Evolutionary conservation across 2,113 vertebrate genomes (phyloP), one percentile per base, ranked within the genome.

Genomic region (Aspidoscelis tigris): DNA sequence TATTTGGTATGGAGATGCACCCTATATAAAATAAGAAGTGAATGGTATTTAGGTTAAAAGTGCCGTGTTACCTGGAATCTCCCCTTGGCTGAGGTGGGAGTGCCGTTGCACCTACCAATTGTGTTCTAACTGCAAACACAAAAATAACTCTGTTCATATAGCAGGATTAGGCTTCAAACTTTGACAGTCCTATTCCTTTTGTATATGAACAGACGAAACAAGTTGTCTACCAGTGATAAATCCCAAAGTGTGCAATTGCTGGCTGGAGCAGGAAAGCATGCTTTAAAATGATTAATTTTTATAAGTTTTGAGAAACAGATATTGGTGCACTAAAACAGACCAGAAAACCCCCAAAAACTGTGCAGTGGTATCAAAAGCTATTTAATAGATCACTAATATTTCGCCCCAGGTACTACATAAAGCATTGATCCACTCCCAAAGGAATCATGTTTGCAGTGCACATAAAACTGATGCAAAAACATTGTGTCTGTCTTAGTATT

Each of bases 391-490:
- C 84, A 86, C 83, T 89, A 39, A 64, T 84, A n/a, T 83, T 78
- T 88, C 88, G 83, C 90, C 61, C 75, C 77, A 90, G 86, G 90
- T 88, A 84, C 44, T 26, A 14, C 58, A 90, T 78, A 85, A 92
- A 69, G 58, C 76, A 88, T 1, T 87, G 88, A 94, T 90, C 89
- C 91, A 74, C 91, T 86, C 88, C 76, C 90, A 92, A 73, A 81
- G 71, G 90, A 90, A 89, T 86, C 78, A 64, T 82, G 39, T 68
- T 68, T 69, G 66, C 47, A 81, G 65, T 78, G 72, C 90, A 87
- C 78, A 81, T 90, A 74, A 86, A 78, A 72, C 61, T 66, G 69
- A 85, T 85, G 77, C 43, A 53, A 73, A 84, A 85, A 79, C 74
- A n/a, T 39, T 74, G 16, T 22, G 10, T 11, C 71, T 55, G 18